Percentiles rank a stretch among this genome's conserved stretches.
These are phyloP conservation scores for Oophaga pumilio DNA, from an alignment of 2,113 vertebrate genomes.

Conservation along the genomic window DNA sequence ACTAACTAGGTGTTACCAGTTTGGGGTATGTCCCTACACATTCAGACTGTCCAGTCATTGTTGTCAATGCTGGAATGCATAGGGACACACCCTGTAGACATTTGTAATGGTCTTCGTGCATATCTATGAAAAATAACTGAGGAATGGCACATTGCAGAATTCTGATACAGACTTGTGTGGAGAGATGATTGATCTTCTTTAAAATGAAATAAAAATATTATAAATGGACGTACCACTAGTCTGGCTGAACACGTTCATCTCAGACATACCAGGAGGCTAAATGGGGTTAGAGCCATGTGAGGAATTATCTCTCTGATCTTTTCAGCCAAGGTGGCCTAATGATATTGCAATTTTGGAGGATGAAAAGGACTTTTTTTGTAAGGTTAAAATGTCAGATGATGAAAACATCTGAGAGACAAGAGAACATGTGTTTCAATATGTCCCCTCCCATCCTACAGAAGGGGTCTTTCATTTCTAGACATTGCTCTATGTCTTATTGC, in stretches of 20 bases:
- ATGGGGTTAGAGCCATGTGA: background rate
- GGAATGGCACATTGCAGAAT: no score
- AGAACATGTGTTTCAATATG: background rate
- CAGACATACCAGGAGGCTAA: background rate
- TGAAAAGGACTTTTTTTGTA: slow-evolving; percentile 11
- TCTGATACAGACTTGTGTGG: no score
- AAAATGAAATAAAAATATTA: no score
- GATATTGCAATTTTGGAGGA: background rate
- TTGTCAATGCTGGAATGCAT: no score
- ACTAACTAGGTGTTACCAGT: no score
- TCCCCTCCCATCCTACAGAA: background rate
- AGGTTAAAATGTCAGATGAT: slow-evolving; percentile 36
- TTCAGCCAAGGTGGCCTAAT: background rate
- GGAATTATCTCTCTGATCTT: background rate
- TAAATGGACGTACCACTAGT: no score
- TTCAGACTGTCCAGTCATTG: no score
- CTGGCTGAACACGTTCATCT: background rate
- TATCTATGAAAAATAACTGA: no score
- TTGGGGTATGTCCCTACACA: no score
- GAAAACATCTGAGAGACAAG: slow-evolving; percentile 21
- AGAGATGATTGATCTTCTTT: no score
- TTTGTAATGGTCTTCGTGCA: no score
- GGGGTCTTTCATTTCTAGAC: slow-evolving; percentile 29
- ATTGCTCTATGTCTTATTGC: background rate
- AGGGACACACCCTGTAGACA: no score